Base-by-base conservation (phyloP, 1,140 invertebrate genomes). In the Diabrotica undecimpunctata region DNA sequence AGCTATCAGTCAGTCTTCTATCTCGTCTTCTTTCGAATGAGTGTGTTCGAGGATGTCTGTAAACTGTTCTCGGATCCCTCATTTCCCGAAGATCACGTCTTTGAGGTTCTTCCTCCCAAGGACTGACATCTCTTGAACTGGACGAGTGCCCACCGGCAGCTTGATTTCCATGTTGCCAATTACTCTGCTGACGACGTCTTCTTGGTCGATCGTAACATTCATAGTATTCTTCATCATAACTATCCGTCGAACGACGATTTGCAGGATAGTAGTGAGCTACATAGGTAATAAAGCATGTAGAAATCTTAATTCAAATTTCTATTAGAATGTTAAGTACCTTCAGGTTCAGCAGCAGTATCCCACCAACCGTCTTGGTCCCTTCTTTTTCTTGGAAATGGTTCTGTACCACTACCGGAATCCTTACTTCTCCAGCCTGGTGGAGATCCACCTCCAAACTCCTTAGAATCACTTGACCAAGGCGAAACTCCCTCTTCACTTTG, bases 391-490 rank as follows among this genome's bases (percentile, higher is more conserved):
- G 65, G 78, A 80, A 68, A 82, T 50, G 61, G 73, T 39, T 76
- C 74, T 9, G 64, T 69, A 12, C 72, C 70, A 66, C 71, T 78
- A 61, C 70, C 73, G 13, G 73, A 75, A 66, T 83, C 79, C 74
- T 81, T 59, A 77, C 80, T 71, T 77, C 83, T 75, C 79, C 86
- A 79, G 14, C 77, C 79, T 72, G 70, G 79, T 67, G 77, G 73
- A 0, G 77, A 74, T 58, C 81, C 81, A 60, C 79, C 79, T 25
- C 80, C 78, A 62, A 84, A 83, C 66, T 91, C 88, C 61, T 89
- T 87, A 2, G 88, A 88, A 77, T 92, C 90, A 0, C 88, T 88
- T 2, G 90, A 92, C 86, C 89, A 91, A 0, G 88, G 88, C 2
- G 88, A 90, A 6, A 85, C 83, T 54, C 81, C 84, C 52, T 85